Conservation (phyloP, 2,888 invertebrate species). For the Myopa testacea region DNA sequence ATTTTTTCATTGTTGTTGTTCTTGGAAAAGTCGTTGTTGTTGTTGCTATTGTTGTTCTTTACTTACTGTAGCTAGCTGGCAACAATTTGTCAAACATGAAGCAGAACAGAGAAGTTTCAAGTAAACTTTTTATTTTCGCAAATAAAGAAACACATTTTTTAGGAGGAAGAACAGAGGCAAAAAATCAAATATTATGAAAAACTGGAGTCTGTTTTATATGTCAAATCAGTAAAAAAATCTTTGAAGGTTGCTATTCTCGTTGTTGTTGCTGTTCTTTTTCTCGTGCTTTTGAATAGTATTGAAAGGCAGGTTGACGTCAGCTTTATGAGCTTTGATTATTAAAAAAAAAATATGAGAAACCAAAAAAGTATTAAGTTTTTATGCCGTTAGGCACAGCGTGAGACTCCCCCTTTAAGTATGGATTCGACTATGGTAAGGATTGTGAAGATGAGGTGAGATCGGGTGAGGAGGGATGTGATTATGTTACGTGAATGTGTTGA, state of each 20-base stretch:
- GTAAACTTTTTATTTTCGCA: not conserved
- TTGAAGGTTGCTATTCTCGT: not conserved
- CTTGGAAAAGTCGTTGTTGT: not conserved
- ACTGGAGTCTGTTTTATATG: not conserved
- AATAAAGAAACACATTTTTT: not conserved
- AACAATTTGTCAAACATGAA: conserved; percentile 7
- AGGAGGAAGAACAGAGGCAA: too few relatives aligned
- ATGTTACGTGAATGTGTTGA: too few relatives aligned
- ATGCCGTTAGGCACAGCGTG: too few relatives aligned
- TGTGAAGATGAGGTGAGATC: too few relatives aligned
- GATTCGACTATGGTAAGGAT: too few relatives aligned
- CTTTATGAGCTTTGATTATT: not conserved
- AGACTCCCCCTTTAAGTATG: too few relatives aligned
- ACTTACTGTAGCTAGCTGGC: conserved; percentile 7
- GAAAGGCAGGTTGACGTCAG: not conserved
- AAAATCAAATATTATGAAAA: too few relatives aligned
- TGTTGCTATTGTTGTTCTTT: conserved; percentile 29
- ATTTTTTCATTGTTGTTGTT: conserved; percentile 13
- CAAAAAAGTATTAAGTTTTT: too few relatives aligned
- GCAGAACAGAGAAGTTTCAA: not conserved
- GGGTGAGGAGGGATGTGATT: too few relatives aligned
- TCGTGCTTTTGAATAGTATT: not conserved
- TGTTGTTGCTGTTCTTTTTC: not conserved
- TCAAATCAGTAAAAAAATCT: not conserved
- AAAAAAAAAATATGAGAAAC: not conserved